Evolutionary conservation across 2,113 vertebrate genomes (phyloP), one percentile per base, ranked within the genome.

Genomic region (Andinoacara biseriatus): DNA sequence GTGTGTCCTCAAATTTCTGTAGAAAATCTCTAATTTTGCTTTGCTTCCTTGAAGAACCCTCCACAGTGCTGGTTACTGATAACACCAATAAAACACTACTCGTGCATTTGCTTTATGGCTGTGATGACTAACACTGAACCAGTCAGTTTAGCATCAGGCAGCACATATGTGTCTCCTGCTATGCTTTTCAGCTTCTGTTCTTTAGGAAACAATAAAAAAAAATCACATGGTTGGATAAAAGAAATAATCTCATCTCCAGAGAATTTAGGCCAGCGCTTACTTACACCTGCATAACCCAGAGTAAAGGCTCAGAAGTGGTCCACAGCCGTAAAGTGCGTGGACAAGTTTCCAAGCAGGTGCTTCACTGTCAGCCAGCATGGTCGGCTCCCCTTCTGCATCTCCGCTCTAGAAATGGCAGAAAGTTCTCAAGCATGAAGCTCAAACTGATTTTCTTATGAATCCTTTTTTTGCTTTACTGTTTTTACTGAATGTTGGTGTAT

Each of bases 291-390:
- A 33, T 31, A 35, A 52, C 2, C 9, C 11, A 67, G 10, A 65
- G 11, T 49, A 13, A 46, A 40, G 22, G 38, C 29, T n/a, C 13
- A 7, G 31, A 72, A 49, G 1, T 49, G 76, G 15, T 60, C 15
- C 10, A 20, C 7, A 6, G 20, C 29, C 26, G 69, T 38, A 31
- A 59, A 83, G 5, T 76, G 31, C 5, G 40, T 10, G 62, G 13
- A 58, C 80, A 72, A 77, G 75, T 86, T 79, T 78, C 2, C 52
- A 49, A 61, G 63, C 77, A 77, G 61, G 74, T 87, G 84, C 77
- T 62, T 87, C 79, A 46, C 58, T 49, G 79, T 86, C 56, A 49
- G 61, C 62, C 3, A 9, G 77, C 35, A 10, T 8, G 33, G 31
- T 15, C 2, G 14, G 29, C 40, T 84, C 17, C 40, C 43, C 40